A percentile compares a stretch with the other conserved stretches of the same genome.
Evolutionary conservation across 2,888 invertebrate species (phyloP).

Genomic region (Nephrotoma appendiculata): DNA sequence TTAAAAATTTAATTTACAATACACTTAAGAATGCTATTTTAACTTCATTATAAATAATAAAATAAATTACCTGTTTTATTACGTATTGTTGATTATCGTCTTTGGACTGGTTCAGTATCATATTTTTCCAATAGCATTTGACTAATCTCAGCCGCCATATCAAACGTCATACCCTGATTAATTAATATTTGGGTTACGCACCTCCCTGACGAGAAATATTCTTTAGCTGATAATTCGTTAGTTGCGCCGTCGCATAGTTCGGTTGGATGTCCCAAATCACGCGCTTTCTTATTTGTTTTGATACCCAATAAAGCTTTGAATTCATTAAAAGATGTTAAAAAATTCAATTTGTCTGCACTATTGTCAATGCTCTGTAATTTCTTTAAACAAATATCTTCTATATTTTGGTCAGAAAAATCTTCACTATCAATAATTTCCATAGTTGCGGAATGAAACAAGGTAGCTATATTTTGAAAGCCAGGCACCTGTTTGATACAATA

Average conservation of each 20-base stretch:
- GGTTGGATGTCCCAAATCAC: not conserved
- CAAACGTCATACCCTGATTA: not conserved
- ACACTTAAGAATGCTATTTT: too few relatives aligned
- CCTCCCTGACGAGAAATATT: not conserved
- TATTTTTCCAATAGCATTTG: not conserved
- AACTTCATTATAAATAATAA: too few relatives aligned
- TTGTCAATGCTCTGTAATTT: not conserved
- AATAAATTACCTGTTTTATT: too few relatives aligned
- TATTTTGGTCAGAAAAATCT: constrained; percentile 1
- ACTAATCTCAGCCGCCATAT: not conserved
- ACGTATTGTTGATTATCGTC: too few relatives aligned
- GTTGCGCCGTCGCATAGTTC: not conserved
- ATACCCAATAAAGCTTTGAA: not conserved
- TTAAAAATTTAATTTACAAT: too few relatives aligned
- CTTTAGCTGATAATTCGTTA: not conserved
- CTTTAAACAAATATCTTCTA: not conserved
- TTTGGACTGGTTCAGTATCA: not conserved
- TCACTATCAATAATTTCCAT: not conserved
- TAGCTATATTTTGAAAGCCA: not conserved
- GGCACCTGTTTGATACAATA: not conserved
- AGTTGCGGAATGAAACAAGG: not conserved
- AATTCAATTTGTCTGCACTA: not conserved
- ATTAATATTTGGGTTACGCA: not conserved
- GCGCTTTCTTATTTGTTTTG: not conserved
- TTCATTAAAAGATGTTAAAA: not conserved